phyloP scores from a whole-genome alignment of 2,888 invertebrate genomes.

The Chamaedrilus cognettii region DNA sequence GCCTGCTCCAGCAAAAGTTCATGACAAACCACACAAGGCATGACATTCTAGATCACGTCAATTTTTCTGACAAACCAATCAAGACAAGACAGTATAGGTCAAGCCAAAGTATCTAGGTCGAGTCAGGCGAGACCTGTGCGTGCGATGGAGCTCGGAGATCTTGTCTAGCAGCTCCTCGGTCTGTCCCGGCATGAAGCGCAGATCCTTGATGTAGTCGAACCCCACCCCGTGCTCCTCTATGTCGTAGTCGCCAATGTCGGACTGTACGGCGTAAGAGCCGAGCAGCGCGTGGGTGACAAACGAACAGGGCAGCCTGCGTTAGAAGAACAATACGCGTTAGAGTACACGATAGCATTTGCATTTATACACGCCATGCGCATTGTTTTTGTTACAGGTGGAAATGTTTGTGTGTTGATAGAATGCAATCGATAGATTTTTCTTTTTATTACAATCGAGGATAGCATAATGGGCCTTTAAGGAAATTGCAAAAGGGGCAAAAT shows the following conservation, averaged over 20 bases:
- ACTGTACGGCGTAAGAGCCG: conserved; percentile 89
- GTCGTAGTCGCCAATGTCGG: conserved; percentile 96
- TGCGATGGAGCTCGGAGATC: conserved; percentile 89
- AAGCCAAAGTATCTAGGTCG: too few relatives aligned
- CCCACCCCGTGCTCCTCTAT: conserved; percentile 64
- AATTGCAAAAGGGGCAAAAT: too few relatives aligned
- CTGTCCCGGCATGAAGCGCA: conserved; percentile 91
- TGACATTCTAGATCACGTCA: too few relatives aligned
- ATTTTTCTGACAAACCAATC: too few relatives aligned
- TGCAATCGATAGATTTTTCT: too few relatives aligned
- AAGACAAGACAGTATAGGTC: too few relatives aligned
- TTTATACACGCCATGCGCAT: too few relatives aligned
- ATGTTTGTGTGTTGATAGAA: conserved; percentile 94
- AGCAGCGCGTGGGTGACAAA: conserved; percentile 95
- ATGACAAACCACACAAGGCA: too few relatives aligned
- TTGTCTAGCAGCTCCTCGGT: conserved; percentile 89
- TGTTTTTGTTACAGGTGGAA: conserved; percentile 61
- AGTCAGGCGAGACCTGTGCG: conserved; percentile 68
- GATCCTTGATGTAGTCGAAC: conserved; percentile 78
- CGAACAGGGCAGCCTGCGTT: conserved; percentile 89
- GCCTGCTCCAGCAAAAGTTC: too few relatives aligned
- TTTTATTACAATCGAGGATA: too few relatives aligned
- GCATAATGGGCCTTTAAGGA: too few relatives aligned
- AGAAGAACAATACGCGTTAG: neutral
- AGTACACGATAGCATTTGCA: neutral